A percentile compares a stretch with the other conserved stretches of the same genome.
These are phyloP conservation scores for Julus scanicus DNA, from an alignment of 2,888 invertebrate species.

Conservation along the genomic window DNA sequence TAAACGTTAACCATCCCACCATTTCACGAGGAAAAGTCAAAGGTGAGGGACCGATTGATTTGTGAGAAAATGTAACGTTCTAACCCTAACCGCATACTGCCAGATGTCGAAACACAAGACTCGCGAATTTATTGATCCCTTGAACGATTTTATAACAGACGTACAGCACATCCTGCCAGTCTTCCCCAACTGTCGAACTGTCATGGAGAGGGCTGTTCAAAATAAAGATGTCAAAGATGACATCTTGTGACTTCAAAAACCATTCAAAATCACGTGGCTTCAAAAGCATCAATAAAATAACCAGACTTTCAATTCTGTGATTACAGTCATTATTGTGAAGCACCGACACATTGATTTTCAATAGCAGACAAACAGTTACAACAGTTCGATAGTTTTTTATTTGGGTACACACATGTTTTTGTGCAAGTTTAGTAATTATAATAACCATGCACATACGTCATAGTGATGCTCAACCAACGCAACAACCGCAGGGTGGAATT, in stretches of 20 bases:
- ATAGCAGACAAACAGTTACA: neutral
- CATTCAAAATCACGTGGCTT: too few relatives aligned
- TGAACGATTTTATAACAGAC: neutral
- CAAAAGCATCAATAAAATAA: too few relatives aligned
- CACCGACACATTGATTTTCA: too few relatives aligned
- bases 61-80: neutral
- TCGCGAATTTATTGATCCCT: neutral
- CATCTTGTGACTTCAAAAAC: too few relatives aligned
- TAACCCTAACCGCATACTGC: neutral
- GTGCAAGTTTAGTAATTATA: neutral
- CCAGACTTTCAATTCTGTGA: too few relatives aligned
- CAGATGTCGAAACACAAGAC: neutral
- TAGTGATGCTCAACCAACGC: neutral
- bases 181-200: neutral
- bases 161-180: neutral
- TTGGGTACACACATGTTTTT: neutral
- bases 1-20: neutral
- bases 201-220: neutral
- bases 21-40: neutral
- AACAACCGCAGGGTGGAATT: neutral
- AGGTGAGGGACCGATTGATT: slow-evolving; percentile 15
- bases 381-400: neutral
- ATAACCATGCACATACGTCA: neutral
- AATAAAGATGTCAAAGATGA: too few relatives aligned
- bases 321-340: too few relatives aligned